Conservation (phyloP, 2,113 vertebrate species). For the Halcyon senegalensis region DNA sequence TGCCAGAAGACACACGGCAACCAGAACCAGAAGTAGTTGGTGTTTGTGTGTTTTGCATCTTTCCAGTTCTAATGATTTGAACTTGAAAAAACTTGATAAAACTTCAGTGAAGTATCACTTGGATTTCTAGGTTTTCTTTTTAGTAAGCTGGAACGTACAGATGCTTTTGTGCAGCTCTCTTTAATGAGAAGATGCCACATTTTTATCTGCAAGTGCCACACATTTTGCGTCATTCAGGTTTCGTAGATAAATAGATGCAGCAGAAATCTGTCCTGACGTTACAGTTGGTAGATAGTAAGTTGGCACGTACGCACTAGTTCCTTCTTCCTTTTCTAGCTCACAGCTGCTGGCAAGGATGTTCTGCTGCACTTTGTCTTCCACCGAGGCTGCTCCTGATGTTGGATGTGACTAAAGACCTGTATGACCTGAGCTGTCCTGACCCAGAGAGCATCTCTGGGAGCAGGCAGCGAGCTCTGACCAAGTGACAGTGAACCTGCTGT, state of each 20-base stretch:
- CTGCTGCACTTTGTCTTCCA: background rate
- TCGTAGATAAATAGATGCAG: background rate
- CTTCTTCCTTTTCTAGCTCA: background rate
- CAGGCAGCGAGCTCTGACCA: background rate
- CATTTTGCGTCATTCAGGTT: background rate
- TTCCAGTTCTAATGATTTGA: background rate
- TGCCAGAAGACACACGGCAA: background rate
- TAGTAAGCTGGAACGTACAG: background rate
- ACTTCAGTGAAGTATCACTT: background rate
- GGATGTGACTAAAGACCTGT: rapidly evolving
- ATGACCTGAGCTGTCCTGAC: background rate
- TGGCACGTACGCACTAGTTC: background rate
- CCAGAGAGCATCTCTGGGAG: background rate
- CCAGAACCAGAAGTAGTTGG: background rate
- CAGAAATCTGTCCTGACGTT: background rate
- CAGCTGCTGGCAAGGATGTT: background rate
- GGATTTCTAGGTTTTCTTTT: background rate
- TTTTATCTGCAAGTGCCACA: background rate
- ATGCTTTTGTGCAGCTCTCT: background rate
- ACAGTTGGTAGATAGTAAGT: background rate
- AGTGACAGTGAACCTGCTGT: background rate
- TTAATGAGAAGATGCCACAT: background rate
- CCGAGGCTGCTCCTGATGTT: background rate
- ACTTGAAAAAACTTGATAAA: background rate
- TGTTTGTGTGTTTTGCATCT: background rate